phyloP scores from a whole-genome alignment of 1,140 invertebrate species.

The Trissolcus basalis region DNA sequence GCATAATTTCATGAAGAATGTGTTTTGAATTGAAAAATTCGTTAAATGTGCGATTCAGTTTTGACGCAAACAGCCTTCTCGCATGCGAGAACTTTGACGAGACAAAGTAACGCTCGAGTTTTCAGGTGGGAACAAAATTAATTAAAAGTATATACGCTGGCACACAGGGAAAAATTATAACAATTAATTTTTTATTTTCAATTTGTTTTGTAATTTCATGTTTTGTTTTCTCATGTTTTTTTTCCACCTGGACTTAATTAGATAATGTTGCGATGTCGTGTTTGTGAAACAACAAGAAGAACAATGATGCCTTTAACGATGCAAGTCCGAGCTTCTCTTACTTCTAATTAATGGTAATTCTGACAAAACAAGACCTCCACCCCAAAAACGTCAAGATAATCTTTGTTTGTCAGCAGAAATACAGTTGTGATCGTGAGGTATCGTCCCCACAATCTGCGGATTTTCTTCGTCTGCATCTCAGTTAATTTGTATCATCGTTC shows the following conservation, averaged over 20 bases:
- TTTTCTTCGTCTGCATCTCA: too few species aligned
- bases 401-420: conserved; percentile 30
- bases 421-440: conserved; percentile 10
- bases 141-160: too few species aligned
- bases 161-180: too few species aligned
- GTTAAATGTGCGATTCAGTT: conserved; percentile 5
- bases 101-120: not conserved
- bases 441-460: too few species aligned
- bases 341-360: conserved; percentile 31
- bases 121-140: too few species aligned
- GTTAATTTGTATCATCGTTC: too few species aligned
- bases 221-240: conserved; percentile 8
- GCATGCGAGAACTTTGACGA: not conserved
- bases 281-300: too few species aligned
- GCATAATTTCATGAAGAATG: conserved; percentile 52
- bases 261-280: too few species aligned
- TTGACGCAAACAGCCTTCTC: not conserved
- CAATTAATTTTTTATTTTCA: too few species aligned
- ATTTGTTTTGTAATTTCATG: not conserved
- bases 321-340: conserved; percentile 4
- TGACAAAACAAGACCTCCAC: conserved; percentile 13
- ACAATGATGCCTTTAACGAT: conserved; percentile 5
- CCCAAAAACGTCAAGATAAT: conserved; percentile 16
- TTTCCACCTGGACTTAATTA: not conserved
- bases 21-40: conserved; percentile 46